phyloP scores from a whole-genome alignment of 2,113 vertebrate genomes.

The Nyctibius bracteatus region DNA sequence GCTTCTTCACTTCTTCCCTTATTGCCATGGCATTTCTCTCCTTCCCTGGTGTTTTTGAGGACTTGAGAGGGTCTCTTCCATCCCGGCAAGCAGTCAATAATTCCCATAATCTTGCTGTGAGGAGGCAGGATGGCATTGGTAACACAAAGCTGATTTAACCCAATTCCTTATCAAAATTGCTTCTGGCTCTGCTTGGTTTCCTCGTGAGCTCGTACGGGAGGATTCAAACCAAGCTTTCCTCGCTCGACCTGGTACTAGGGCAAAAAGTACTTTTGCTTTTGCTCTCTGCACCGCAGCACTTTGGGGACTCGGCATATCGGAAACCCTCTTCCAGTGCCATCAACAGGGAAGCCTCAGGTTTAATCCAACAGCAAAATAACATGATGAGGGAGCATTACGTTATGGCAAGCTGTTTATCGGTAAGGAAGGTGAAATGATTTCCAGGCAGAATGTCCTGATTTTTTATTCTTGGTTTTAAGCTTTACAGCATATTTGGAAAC shows the following conservation, averaged over 20 bases:
- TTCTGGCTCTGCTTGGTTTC: neutral
- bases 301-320: neutral
- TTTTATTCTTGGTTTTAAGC: neutral
- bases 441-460: neutral
- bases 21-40: neutral
- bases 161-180: neutral
- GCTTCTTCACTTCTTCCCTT: neutral
- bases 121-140: neutral
- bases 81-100: neutral
- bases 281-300: neutral
- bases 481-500: neutral
- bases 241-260: no score
- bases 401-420: neutral
- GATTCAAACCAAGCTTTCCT: neutral
- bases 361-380: neutral
- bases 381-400: neutral
- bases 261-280: neutral
- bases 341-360: neutral
- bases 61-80: neutral
- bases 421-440: neutral
- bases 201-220: neutral
- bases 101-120: accelerated
- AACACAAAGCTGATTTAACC: neutral
- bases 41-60: neutral
- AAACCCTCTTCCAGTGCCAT: neutral